Conservation (phyloP, 2,113 vertebrate species). For the Chamaetylas fuelleborni region DNA sequence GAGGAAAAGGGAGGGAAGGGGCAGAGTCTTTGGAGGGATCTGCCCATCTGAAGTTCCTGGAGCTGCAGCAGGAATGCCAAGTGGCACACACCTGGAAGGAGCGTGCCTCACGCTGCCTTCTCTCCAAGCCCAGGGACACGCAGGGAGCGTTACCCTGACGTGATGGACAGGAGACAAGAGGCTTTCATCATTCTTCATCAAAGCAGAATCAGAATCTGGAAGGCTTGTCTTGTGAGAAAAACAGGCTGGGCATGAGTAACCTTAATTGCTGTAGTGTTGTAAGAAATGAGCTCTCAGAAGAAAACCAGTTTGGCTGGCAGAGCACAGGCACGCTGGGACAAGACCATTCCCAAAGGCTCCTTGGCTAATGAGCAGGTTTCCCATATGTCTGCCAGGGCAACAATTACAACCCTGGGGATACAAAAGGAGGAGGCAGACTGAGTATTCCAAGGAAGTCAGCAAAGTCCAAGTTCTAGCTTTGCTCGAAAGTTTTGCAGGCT, state of each 20-base stretch:
- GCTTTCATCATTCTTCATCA: neutral
- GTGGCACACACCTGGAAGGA: neutral
- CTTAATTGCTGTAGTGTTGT: neutral
- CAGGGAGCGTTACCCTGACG: neutral
- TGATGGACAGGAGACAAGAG: neutral
- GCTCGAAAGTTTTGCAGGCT: neutral
- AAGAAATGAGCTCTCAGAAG: neutral
- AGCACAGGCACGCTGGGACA: neutral
- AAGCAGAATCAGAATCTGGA: slow-evolving; percentile 3
- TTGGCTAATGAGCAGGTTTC: neutral
- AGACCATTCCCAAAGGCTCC: neutral
- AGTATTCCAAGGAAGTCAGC: neutral
- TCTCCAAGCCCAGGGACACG: neutral
- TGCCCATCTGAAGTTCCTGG: neutral
- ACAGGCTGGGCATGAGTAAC: neutral
- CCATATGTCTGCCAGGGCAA: neutral
- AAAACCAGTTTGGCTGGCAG: slow-evolving; percentile 8
- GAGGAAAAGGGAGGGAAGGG: neutral
- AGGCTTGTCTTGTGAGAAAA: slow-evolving; percentile 18
- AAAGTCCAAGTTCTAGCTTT: neutral
- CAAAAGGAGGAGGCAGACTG: neutral
- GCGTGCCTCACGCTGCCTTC: neutral
- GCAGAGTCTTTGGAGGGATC: neutral
- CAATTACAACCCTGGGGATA: neutral
- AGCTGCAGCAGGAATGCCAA: neutral